phyloP scores from a whole-genome alignment of 1,140 invertebrate genomes.

The Drosophila kikkawai region DNA sequence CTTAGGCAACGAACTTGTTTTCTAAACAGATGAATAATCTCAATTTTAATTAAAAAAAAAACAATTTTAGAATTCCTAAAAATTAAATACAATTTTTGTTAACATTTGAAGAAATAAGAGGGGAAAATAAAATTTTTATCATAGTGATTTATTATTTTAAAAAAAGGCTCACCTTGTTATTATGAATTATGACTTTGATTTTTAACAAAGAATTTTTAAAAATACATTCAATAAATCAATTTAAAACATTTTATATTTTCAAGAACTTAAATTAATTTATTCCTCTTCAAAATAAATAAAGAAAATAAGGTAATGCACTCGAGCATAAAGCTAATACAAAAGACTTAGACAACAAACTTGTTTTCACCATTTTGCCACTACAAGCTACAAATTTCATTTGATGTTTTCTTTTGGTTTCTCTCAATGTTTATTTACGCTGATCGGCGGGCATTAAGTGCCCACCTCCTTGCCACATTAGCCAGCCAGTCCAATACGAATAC shows the following conservation, averaged over 20 bases:
- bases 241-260: background rate
- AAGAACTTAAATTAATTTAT: background rate
- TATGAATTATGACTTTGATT: background rate
- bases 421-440: slow-evolving; percentile 72
- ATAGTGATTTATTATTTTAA: background rate
- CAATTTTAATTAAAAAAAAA: no score
- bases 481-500: slow-evolving; percentile 62
- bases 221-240: background rate
- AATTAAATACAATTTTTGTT: background rate
- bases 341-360: slow-evolving; percentile 72
- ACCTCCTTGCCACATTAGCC: slow-evolving; percentile 77
- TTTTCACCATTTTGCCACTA: slow-evolving; percentile 73
- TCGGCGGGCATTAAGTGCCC: slow-evolving; percentile 73
- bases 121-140: background rate
- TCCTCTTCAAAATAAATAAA: background rate
- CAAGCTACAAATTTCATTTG: slow-evolving; percentile 59
- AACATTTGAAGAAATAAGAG: no score
- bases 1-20: slow-evolving; percentile 25
- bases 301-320: background rate
- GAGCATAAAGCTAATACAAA: slow-evolving; percentile 31
- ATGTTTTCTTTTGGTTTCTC: slow-evolving; percentile 45
- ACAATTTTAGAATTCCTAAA: no score
- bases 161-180: background rate
- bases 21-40: background rate
- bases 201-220: background rate